Conservation (phyloP, 1,140 invertebrate genomes). For the Caenorhabditis latens region DNA sequence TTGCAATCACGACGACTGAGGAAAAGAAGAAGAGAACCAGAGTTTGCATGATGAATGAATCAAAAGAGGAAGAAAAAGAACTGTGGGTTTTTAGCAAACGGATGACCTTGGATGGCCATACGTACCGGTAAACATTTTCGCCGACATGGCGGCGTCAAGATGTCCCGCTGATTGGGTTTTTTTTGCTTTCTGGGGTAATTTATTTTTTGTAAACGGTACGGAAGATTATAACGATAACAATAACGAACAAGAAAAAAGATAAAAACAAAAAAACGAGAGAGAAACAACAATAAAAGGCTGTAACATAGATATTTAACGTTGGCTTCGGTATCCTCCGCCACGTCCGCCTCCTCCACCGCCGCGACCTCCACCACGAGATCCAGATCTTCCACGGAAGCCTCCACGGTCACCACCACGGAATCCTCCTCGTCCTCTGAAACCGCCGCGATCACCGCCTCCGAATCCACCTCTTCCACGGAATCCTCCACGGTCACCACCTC, state of each 20-base stretch:
- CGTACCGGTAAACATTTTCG: background rate
- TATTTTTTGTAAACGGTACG: background rate
- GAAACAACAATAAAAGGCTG: background rate
- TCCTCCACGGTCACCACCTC: background rate
- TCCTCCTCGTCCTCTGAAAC: background rate
- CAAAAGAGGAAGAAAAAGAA: background rate
- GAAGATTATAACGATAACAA: background rate
- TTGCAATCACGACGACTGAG: background rate
- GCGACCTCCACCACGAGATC: background rate
- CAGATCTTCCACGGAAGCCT: background rate
- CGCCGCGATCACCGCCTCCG: background rate
- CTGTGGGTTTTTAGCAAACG: conserved; percentile 1
- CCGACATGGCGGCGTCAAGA: conserved; percentile 20
- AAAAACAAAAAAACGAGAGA: background rate
- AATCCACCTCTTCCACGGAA: background rate
- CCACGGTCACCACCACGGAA: background rate
- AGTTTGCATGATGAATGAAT: conserved; percentile 15
- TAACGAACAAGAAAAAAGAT: background rate
- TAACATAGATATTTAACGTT: background rate
- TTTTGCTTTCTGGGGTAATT: background rate
- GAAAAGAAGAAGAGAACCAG: background rate
- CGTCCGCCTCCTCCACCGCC: no score
- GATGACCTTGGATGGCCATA: conserved; percentile 13
- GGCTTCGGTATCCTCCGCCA: no score
- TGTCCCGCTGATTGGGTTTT: background rate